Conservation (phyloP, 2,888 invertebrate genomes). For the Polyploca ridens region DNA sequence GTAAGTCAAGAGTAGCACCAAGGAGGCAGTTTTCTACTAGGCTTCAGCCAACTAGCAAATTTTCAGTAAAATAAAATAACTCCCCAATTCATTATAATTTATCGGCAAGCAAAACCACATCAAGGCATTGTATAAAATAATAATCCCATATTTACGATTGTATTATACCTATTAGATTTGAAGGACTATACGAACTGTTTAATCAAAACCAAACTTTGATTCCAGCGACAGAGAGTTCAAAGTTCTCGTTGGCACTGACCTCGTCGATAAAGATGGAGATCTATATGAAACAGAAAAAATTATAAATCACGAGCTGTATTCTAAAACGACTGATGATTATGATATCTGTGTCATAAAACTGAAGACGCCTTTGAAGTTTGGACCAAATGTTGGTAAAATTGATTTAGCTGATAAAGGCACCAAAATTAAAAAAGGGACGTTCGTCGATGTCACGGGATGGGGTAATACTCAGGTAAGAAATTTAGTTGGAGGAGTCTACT, state of each 20-base stretch:
- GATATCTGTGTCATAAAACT: slow-evolving; percentile 26
- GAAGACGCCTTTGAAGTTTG: slow-evolving; percentile 19
- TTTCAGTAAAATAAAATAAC: too few species aligned
- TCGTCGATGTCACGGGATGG: slow-evolving; percentile 25
- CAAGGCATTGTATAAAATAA: too few species aligned
- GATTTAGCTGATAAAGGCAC: slow-evolving; percentile 17
- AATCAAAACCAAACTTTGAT: neutral
- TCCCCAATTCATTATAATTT: too few species aligned
- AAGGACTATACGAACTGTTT: neutral
- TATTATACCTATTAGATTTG: neutral
- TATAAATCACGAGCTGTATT: slow-evolving; percentile 18
- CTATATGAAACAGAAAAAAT: slow-evolving; percentile 21
- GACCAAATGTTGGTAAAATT: slow-evolving; percentile 22
- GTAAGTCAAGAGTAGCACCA: too few species aligned
- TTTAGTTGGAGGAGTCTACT: neutral
- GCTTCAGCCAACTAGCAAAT: too few species aligned
- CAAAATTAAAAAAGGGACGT: slow-evolving; percentile 14
- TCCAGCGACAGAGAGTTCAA: neutral
- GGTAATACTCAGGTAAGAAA: slow-evolving; percentile 23
- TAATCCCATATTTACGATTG: neutral
- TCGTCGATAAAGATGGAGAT: slow-evolving; percentile 16
- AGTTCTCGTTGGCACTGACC: slow-evolving; percentile 18
- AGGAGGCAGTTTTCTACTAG: too few species aligned
- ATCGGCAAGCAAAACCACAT: too few species aligned
- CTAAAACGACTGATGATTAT: slow-evolving; percentile 15